Evolutionary conservation across 1,140 invertebrate species (phyloP), one percentile per base, ranked within the genome.

Genomic region (Aradophagus sp.): DNA sequence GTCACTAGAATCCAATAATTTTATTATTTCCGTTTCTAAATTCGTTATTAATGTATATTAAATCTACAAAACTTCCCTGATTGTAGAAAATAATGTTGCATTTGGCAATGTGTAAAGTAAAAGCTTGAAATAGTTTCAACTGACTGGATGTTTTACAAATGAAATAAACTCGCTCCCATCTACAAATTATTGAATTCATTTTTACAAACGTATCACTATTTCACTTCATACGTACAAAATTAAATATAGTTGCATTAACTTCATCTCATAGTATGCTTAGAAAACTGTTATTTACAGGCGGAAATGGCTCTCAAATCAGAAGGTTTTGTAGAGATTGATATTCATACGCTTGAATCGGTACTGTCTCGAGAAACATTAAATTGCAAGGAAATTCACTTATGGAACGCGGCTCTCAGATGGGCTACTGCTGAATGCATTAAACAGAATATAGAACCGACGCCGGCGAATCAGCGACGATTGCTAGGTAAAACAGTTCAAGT

Each of bases 231-330:
- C 59, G 61, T 62, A 61, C 38, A 72, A 72, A 61, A 36, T 61
- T 69, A 56, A 52, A 26, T 27, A 52, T 36, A 45, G 45, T 58
- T 19, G 34, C 26, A 52, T 70, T 63, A 59, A 23, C 35, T 42
- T 65, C 48, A 65, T 20, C n/a, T n/a, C 15, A 63, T 35, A 52
- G 45, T 50, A 41, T 73, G 69, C 56, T 73, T 42, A 73, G 69
- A 67, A 39, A 20, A 76, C 66, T 75, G 63, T 74, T 74, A 61
- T 85, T 87, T 88, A 52, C 88, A 96, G 93, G 95, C 95, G 78
- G 94, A 96, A 88, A 94, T 96, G 91, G 95, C 95, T 41, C 88
- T 97, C 67, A 92, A 92, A 75, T 96, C 95, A n/a, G 95, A 97
- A 79, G 94, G 94, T 61, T 96, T 97, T 87, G 90, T 94, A 58